Base-by-base conservation (phyloP, 2,888 invertebrate species). In the Lingula anatina region DNA sequence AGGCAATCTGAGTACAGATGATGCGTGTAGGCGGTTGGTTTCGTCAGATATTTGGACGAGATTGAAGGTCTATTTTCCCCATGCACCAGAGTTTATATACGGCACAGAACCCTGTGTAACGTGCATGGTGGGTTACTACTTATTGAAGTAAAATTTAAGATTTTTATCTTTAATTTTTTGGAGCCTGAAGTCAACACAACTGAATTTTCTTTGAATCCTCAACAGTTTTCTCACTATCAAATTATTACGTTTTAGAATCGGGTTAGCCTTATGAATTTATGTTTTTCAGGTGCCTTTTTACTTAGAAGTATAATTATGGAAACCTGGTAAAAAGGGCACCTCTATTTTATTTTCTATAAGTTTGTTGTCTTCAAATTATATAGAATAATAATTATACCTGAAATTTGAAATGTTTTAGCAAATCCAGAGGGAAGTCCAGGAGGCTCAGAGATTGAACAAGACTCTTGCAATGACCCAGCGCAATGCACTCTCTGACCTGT, bases 11-110 rank as follows among this genome's bases (percentile, higher is more conserved):
- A 62, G 61, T 43, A 66, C 74, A 3, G 78, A 80, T 47, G 66
- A 67, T 43, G 64, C 59, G 20, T 61, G 65, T 46, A 73, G 81
- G 44, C 78, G 79, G 59, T 64, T 82, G 26, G 79, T 83, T 7
- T 78, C 82, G 0, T 61, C 65, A 5, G 71, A 74, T 53, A 81
- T 79, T 2, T 84, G 83, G 83, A 54, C 63, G 25, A 78, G 81
- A 50, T 64, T 84, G 21, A 71, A 72, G 54, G 76, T 75, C 46
- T 82, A 79, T 60, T 80, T 79, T 58, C 73, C 75, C 2, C 57
- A 62, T n/a, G 67, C 72, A 31, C 65, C 70, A 3, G 66, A 70
- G 45, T 73, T 72, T 52, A 40, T 49, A 4, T 54, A 50, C 3
- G 48, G 49, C 9, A 54, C 61, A 20, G 46, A 56, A 7, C 48